Evolutionary conservation across 2,113 vertebrate genomes (phyloP).

Genomic region (Datnioides undecimradiatus): DNA sequence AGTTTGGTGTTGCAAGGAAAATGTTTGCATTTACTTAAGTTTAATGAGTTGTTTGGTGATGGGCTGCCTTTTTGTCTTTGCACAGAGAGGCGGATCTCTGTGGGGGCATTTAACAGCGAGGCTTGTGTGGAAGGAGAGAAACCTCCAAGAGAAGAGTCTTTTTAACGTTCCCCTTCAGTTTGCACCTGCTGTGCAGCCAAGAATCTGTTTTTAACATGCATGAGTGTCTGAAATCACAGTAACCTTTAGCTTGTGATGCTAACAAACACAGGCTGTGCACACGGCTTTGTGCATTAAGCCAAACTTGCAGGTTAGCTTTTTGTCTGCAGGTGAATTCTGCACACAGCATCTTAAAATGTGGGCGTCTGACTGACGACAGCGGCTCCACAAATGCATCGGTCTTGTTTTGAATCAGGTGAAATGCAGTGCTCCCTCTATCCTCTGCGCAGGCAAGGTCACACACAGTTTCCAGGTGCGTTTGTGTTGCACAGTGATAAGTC

Average conservation of each 20-base stretch:
- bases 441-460: background rate
- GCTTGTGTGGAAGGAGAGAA: too few species aligned
- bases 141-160: too few species aligned
- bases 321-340: background rate
- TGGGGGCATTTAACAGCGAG: constrained; percentile 27
- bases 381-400: too few species aligned
- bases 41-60: background rate
- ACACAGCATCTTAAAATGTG: too few species aligned
- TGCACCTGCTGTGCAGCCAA: too few species aligned
- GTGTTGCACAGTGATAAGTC: background rate
- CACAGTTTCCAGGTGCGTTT: background rate
- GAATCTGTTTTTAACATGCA: constrained; percentile 42
- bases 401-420: background rate
- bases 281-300: background rate
- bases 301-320: background rate
- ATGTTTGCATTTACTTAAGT: constrained; percentile 12
- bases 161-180: too few species aligned
- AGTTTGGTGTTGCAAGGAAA: background rate
- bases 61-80: constrained; percentile 2
- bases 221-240: background rate
- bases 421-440: background rate
- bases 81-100: background rate
- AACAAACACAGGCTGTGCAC: too few species aligned
- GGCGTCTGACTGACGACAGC: too few species aligned
- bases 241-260: too few species aligned